These are phyloP conservation scores for Phenganax stokvisi DNA, from an alignment of 92 coral and sea anemone species.

Conservation along the genomic window DNA sequence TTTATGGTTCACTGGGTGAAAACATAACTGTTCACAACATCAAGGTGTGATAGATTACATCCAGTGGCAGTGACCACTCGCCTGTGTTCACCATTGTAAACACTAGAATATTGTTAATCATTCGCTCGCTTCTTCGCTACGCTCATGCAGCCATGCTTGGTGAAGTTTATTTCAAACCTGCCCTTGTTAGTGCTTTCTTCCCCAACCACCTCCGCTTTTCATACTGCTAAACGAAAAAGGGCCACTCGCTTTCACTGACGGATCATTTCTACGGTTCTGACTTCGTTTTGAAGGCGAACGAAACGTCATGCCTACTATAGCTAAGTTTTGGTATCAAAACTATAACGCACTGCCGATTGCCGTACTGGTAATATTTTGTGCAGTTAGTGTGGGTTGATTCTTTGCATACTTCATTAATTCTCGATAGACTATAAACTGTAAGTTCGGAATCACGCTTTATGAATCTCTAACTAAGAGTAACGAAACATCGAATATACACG, in stretches of 20 bases:
- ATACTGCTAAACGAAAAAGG: neutral
- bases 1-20: slow-evolving; percentile 86
- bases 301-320: neutral
- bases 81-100: slow-evolving; percentile 37
- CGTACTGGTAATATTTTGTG: neutral
- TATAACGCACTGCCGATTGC: neutral
- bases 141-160: slow-evolving; percentile 29
- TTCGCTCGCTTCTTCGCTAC: slow-evolving; percentile 14
- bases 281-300: neutral
- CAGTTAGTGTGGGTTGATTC: slow-evolving; percentile 5
- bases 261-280: too few species aligned
- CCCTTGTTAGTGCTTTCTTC: slow-evolving; percentile 24
- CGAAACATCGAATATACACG: slow-evolving; percentile 13
- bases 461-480: slow-evolving; percentile 33
- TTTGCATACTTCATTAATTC: slow-evolving; percentile 39
- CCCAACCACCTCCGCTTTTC: slow-evolving; percentile 38
- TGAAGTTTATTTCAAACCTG: slow-evolving; percentile 13
- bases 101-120: slow-evolving; percentile 25
- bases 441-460: slow-evolving; percentile 41
- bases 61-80: slow-evolving; percentile 30
- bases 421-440: slow-evolving; percentile 31
- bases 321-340: neutral
- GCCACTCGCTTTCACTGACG: neutral
- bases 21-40: slow-evolving; percentile 64
- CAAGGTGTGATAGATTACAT: slow-evolving; percentile 58